Base-by-base conservation (phyloP, 2,113 vertebrate genomes). In the Dasyprocta punctata region DNA sequence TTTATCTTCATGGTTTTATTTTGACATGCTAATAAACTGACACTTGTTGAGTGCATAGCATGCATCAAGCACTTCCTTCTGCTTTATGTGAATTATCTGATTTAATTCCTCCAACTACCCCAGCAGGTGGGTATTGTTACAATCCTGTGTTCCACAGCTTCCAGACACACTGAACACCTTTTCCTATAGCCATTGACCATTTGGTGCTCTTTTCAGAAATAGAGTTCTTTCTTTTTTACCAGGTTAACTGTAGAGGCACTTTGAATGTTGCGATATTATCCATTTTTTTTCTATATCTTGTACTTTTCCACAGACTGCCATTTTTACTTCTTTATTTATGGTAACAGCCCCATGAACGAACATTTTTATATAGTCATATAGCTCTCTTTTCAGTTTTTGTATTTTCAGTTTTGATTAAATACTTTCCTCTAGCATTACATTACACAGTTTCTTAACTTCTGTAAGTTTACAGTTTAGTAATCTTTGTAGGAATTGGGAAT, bases 321-420 rank as follows among this genome's bases (percentile, higher is more conserved):
- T 95, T 60, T 89, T 94, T 86, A 30, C 80, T 85, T n/a, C n/a
- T n/a, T n/a, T 95, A 20, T 61, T 81, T 75, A 90, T 1, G 52
- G 9, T 84, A 85, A 90, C 47, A 63, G 83, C 80, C 9, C 19
- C 47, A n/a, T 54, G 77, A 77, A 58, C 16, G 95, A 92, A 94
- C 36, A 36, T 3, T 82, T 86, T 77, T 33, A 75, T 20, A 28
- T 56, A 92, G 67, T 41, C 81, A 93, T 80, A 77, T 56, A 80
- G 38, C 47, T 95, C 24, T 65, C 86, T 95, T 88, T 83, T 60
- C 73, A 83, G 47, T 12, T 94, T 86, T 86, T 95, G 44, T 69
- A 36, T 63, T 63, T 93, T 92, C 41, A 13, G 8, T 26, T 78
- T 82, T 95, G 3, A 71, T 89, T 89, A 83, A 92, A 82, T 82